Evolutionary conservation across 2,888 invertebrate genomes (phyloP).

Genomic region (Pinctada fucata): DNA sequence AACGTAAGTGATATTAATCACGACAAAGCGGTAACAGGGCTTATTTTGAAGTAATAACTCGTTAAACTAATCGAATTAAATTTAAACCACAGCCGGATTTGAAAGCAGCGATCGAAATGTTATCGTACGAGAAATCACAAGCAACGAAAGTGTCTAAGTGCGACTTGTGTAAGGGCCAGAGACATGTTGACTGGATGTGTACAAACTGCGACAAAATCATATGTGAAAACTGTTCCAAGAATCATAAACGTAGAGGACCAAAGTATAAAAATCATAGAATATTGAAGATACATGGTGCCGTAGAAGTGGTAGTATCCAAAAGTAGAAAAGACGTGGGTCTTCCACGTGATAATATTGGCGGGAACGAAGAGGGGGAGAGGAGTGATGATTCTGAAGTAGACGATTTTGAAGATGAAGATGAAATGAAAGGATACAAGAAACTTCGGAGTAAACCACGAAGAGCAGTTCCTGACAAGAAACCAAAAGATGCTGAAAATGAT

Average conservation of each 20-base stretch:
- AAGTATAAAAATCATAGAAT: conserved; percentile 20
- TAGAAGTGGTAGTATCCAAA: conserved; percentile 16
- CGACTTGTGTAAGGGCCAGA: conserved; percentile 13
- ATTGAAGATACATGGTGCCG: conserved; percentile 19
- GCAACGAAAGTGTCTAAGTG: conserved; percentile 10
- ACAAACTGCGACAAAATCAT: conserved; percentile 19
- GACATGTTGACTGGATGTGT: conserved; percentile 22
- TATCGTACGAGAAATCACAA: neutral
- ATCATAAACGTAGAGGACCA: neutral
- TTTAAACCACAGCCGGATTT: too few species aligned
- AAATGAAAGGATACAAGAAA: neutral
- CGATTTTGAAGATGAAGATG: neutral
- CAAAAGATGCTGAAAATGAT: neutral
- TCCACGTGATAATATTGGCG: neutral
- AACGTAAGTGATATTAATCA: too few species aligned
- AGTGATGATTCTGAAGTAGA: neutral
- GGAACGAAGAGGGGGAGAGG: neutral
- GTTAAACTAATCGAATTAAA: too few species aligned
- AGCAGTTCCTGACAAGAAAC: neutral
- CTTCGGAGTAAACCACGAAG: neutral
- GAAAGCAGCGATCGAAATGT: neutral
- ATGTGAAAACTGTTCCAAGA: conserved; percentile 20
- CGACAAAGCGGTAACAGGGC: too few species aligned
- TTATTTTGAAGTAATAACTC: too few species aligned
- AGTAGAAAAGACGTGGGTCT: neutral